These are phyloP conservation scores for Cheilosia variabilis DNA, from an alignment of 2,888 invertebrate genomes.

Conservation along the genomic window DNA sequence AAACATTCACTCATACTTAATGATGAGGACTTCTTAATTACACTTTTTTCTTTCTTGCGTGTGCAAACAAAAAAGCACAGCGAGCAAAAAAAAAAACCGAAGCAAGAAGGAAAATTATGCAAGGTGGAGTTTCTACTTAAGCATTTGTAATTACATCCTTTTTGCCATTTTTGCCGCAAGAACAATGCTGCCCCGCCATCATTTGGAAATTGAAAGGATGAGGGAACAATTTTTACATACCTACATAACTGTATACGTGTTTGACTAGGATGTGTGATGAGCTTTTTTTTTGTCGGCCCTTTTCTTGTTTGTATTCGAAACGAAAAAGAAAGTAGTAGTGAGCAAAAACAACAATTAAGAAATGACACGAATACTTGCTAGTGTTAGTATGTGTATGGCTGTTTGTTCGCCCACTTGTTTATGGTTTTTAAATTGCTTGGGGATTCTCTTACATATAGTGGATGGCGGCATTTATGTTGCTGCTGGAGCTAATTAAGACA, in stretches of 20 bases:
- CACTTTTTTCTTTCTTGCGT: constrained; percentile 50
- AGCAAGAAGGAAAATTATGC: constrained; percentile 57
- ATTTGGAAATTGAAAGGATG: constrained; percentile 45
- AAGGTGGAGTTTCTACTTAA: constrained; percentile 65
- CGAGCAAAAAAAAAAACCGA: constrained; percentile 5
- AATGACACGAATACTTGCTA: constrained; percentile 1
- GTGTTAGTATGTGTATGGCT: constrained; percentile 1
- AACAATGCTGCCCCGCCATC: constrained; percentile 62
- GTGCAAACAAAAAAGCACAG: constrained; percentile 21
- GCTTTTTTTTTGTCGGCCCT: constrained; percentile 18
- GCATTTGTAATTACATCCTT: constrained; percentile 72
- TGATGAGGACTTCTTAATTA: constrained; percentile 73
- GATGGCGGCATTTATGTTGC: constrained; percentile 19
- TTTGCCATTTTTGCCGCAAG: constrained; percentile 67
- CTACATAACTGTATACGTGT: constrained; percentile 55
- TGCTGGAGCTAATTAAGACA: constrained; percentile 64
- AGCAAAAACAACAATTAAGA: constrained; percentile 19
- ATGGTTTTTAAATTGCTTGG: constrained; percentile 55
- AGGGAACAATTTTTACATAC: constrained; percentile 57
- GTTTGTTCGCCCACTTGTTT: constrained; percentile 60
- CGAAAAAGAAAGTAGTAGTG: background rate
- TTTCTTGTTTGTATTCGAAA: constrained; percentile 28
- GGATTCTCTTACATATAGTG: constrained; percentile 28
- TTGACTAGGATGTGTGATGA: constrained; percentile 63
- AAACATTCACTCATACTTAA: constrained; percentile 46